phyloP scores from a whole-genome alignment of 2,113 vertebrate genomes.

The Lethenteron reissneri region DNA sequence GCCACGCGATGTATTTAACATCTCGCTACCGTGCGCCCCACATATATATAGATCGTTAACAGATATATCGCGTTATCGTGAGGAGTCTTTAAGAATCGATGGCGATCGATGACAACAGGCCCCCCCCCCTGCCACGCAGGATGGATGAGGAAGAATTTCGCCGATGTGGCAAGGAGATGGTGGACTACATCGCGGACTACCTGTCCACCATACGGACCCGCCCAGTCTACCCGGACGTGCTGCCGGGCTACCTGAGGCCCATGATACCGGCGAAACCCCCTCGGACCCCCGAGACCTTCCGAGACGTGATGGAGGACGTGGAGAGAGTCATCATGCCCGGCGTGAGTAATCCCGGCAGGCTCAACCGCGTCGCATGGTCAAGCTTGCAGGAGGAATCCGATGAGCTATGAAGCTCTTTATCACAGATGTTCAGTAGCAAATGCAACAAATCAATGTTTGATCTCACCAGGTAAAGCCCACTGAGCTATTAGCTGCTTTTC shows the following conservation, averaged over 20 bases:
- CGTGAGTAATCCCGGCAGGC: constrained; percentile 25
- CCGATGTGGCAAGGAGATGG: constrained; percentile 64
- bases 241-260: constrained; percentile 61
- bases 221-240: constrained; percentile 54
- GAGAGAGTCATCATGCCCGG: constrained; percentile 89
- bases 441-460: no score
- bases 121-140: not conserved
- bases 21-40: no score
- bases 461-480: no score
- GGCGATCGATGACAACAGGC: no score
- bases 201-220: constrained; percentile 49
- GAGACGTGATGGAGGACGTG: constrained; percentile 55
- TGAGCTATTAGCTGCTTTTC: no score
- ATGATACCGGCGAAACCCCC: constrained; percentile 56
- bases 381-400: not conserved
- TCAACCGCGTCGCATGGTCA: no score
- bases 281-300: constrained; percentile 47
- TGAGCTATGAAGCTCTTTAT: not conserved
- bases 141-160: constrained; percentile 68
- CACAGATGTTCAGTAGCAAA: not conserved
- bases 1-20: no score
- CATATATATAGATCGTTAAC: no score
- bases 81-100: no score
- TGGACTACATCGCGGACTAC: constrained; percentile 72
- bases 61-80: no score